Evolutionary conservation across 2,888 invertebrate genomes (phyloP).

Genomic region (Amiota minor): DNA sequence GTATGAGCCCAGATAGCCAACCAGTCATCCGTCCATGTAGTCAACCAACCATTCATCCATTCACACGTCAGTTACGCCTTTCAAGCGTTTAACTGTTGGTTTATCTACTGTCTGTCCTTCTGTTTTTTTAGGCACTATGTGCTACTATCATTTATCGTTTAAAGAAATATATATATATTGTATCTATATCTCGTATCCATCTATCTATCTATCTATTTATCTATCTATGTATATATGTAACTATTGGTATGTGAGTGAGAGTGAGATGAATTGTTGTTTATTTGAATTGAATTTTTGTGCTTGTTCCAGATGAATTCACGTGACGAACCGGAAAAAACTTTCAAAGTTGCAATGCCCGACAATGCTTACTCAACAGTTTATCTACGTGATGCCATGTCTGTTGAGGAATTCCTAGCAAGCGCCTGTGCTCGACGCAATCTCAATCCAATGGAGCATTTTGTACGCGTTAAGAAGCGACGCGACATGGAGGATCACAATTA

Average conservation of each 20-base stretch:
- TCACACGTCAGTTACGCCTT: constrained; percentile 52
- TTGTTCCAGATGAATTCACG: constrained; percentile 85
- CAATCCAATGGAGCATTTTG: constrained; percentile 96
- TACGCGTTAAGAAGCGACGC: constrained; percentile 92
- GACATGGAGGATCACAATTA: constrained; percentile 97
- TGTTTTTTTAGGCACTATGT: constrained; percentile 39
- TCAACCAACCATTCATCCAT: constrained; percentile 53
- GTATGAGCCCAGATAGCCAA: neutral
- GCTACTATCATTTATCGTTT: constrained; percentile 12
- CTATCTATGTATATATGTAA: neutral
- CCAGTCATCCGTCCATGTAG: neutral
- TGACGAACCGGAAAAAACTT: constrained; percentile 89
- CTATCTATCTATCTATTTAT: constrained; percentile 24
- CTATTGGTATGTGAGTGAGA: neutral
- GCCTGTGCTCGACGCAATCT: constrained; percentile 94
- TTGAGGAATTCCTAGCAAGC: constrained; percentile 94
- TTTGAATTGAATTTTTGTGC: constrained; percentile 49
- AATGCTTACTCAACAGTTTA: constrained; percentile 87
- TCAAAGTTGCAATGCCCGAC: constrained; percentile 92
- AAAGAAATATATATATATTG: constrained; percentile 31
- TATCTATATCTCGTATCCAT: constrained; percentile 34
- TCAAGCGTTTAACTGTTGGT: constrained; percentile 35
- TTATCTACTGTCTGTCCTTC: constrained; percentile 28
- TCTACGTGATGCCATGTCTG: constrained; percentile 93
- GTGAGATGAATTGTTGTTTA: constrained; percentile 41